phyloP scores from a whole-genome alignment of 2,113 vertebrate genomes.

The Acinonyx jubatus region DNA sequence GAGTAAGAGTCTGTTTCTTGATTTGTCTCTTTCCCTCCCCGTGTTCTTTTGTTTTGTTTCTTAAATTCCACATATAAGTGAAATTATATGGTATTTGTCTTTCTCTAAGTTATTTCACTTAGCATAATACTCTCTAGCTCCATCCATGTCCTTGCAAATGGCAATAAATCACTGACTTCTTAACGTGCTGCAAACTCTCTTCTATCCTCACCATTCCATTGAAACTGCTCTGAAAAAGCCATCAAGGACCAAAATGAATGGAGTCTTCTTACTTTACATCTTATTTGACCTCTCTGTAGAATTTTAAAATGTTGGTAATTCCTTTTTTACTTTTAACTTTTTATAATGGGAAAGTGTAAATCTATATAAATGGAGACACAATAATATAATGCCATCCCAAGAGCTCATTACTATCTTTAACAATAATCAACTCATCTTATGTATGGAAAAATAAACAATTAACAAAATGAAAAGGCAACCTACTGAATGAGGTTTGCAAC shows the following conservation, averaged over 20 bases:
- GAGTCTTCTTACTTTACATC: neutral
- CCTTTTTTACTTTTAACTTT: neutral
- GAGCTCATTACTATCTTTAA: neutral
- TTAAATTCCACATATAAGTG: neutral
- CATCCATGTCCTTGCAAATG: neutral
- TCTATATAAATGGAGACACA: neutral
- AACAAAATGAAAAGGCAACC: neutral
- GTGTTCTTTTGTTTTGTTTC: neutral
- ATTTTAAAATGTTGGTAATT: neutral
- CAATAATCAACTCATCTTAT: neutral
- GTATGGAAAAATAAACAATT: neutral
- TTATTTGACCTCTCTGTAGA: neutral
- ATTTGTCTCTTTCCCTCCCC: neutral
- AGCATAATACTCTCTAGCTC: neutral
- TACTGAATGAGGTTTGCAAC: neutral
- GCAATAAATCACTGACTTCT: neutral
- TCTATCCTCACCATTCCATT: neutral
- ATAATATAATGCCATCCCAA: neutral
- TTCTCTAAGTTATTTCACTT: neutral
- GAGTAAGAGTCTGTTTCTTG: neutral
- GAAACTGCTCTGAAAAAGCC: conserved; percentile 2
- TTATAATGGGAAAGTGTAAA: neutral
- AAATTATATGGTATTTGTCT: neutral
- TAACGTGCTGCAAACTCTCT: neutral
- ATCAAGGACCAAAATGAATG: neutral